A percentile compares a stretch with the other conserved stretches of the same genome.
Conservation (phyloP, 1,140 invertebrate species). For the Teleogryllus occipitalis region DNA sequence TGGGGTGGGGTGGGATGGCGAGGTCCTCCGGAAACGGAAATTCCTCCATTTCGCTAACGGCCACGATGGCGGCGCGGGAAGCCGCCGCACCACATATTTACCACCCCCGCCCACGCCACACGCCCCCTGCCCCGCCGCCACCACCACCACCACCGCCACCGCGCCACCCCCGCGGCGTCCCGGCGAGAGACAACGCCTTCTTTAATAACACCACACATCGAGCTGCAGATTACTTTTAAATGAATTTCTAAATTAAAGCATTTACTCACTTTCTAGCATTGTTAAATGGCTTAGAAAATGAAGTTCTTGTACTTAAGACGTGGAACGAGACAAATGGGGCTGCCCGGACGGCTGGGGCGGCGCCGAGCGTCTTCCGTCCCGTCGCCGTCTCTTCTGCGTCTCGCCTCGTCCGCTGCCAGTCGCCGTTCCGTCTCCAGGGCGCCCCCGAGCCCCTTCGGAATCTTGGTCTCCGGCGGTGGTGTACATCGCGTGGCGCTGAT, state of each 20-base stretch:
- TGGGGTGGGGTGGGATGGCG: too few species aligned
- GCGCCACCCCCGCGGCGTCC: background rate
- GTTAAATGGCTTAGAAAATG: slow-evolving; percentile 25
- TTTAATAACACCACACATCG: background rate
- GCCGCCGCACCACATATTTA: too few species aligned
- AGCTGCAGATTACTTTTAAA: slow-evolving; percentile 17
- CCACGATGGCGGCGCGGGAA: too few species aligned
- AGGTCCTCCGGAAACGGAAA: too few species aligned
- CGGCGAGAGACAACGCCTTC: background rate
- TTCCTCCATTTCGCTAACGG: too few species aligned
- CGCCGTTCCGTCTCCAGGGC: background rate
- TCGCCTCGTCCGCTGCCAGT: background rate
- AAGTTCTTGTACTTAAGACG: slow-evolving; percentile 18
- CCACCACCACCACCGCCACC: background rate
- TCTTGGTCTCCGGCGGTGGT: too few species aligned
- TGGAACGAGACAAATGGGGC: background rate
- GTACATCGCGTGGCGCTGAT: too few species aligned
- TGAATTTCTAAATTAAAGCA: slow-evolving; percentile 25
- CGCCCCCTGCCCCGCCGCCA: too few species aligned
- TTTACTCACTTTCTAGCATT: slow-evolving; percentile 22
- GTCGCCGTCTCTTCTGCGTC: background rate
- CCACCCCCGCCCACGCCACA: too few species aligned
- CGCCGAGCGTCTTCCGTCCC: too few species aligned
- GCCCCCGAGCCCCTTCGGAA: too few species aligned
- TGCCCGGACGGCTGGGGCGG: background rate